These are phyloP conservation scores for Neoscelio sp. DNA, from an alignment of 2,888 invertebrate species.

Conservation along the genomic window DNA sequence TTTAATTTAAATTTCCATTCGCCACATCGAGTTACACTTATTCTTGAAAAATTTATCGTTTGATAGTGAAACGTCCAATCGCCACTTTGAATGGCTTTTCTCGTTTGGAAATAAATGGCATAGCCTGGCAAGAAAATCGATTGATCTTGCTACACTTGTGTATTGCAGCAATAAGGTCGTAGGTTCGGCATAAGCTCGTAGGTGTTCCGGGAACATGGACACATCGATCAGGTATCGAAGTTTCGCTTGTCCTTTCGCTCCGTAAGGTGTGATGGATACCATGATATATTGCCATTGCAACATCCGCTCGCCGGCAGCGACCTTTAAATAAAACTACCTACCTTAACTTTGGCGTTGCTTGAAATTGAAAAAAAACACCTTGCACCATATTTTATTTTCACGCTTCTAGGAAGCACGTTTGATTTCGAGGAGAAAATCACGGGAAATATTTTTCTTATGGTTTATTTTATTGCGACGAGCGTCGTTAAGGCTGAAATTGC, in stretches of 20 bases:
- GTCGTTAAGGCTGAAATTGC: not conserved
- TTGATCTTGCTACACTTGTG: conserved; percentile 67
- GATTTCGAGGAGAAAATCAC: conserved; percentile 28
- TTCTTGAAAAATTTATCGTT: conserved; percentile 37
- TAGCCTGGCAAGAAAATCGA: conserved; percentile 61
- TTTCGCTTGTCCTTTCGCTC: conserved; percentile 70
- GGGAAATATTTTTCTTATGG: conserved; percentile 31
- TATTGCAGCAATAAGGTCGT: conserved; percentile 61
- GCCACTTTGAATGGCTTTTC: conserved; percentile 60
- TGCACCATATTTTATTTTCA: conserved; percentile 64
- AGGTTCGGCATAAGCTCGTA: conserved; percentile 62
- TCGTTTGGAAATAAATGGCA: conserved; percentile 64
- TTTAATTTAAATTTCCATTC: too few relatives aligned
- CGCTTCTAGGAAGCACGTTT: conserved; percentile 57
- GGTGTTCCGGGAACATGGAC: conserved; percentile 70
- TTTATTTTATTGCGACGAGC: conserved; percentile 2
- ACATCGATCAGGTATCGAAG: conserved; percentile 79
- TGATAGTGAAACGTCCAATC: conserved; percentile 53
- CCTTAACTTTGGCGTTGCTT: conserved; percentile 56
- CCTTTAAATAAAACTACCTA: conserved; percentile 61
- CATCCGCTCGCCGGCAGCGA: conserved; percentile 61
- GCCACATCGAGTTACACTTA: too few relatives aligned
- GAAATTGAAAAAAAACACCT: conserved; percentile 65
- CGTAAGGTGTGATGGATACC: conserved; percentile 81
- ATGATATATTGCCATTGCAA: conserved; percentile 68